Base-by-base conservation (phyloP, 2,797 vertebrate species). In the Pipistrellus pygmaeus region DNA sequence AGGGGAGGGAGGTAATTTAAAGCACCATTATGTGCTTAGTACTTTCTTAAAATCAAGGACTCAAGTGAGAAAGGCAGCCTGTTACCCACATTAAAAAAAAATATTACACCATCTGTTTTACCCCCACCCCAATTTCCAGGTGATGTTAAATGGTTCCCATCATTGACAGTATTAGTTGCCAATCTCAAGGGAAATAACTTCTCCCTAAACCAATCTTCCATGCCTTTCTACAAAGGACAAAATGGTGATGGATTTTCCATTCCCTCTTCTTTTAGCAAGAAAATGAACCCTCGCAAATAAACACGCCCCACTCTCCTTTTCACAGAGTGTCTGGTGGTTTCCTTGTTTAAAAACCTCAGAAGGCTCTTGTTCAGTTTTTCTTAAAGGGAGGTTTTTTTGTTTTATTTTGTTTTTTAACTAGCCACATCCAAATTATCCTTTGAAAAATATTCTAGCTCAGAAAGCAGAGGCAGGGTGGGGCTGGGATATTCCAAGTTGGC, bases 141-240 rank as follows among this genome's bases (percentile, higher is more conserved):
- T 78, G 21, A 32, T 35, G 95, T 90, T 94, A 75, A 88, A 55
- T 77, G n/a, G 2, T 53, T 51, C 55, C 64, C 62, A 1, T n/a
- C 68, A 0, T n/a, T 66, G 78, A 94, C n/a, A 51, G 10, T 44
- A 92, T 86, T 92, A 76, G 94, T 64, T 12, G 5, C 17, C 18
- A 41, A 20, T 83, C 73, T 91, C 66, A 91, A 75, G 62, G 86
- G 38, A 85, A 62, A 84, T 60, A 23, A 95, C 68, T 95, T 86
- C 48, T 53, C 55, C 44, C 68, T 4, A 25, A 80, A 87, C 23
- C 51, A 57, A 78, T 71, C 14, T 90, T 2, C 57, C 92, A 72
- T 91, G 35, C 89, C 77, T 53, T 96, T 92, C 84, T 62, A 32
- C 44, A 92, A 90, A 94, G 71, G 35, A 90, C 87, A 77, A 95